These are phyloP conservation scores for Myotis planiceps DNA, from an alignment of 2,797 vertebrate genomes.

Conservation along the genomic window DNA sequence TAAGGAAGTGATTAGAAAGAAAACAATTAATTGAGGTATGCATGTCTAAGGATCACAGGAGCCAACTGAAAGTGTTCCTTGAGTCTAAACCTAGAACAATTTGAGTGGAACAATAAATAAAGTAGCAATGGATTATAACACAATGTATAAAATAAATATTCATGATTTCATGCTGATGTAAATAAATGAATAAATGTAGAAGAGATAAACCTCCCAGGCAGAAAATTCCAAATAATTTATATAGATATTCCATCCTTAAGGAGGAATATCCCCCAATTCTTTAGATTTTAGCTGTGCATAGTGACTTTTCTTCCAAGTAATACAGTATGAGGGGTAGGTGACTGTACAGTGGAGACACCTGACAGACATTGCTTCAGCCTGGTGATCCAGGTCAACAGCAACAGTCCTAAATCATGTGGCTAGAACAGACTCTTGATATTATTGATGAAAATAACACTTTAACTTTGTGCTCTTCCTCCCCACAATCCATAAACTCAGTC, in stretches of 20 bases:
- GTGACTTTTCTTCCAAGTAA: neutral
- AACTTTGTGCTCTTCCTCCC: neutral
- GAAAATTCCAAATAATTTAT: neutral
- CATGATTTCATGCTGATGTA: neutral
- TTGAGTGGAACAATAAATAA: neutral
- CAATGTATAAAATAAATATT: neutral
- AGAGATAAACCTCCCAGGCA: neutral
- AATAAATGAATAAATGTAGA: neutral
- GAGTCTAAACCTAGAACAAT: neutral
- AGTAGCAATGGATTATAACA: neutral
- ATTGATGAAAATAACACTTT: neutral
- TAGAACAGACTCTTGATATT: neutral
- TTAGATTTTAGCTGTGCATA: neutral
- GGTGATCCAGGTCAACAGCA: neutral
- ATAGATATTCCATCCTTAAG: neutral
- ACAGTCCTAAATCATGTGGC: neutral
- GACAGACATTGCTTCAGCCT: neutral
- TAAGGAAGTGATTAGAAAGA: neutral
- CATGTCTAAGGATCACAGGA: neutral
- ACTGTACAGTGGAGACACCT: neutral
- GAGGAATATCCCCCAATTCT: neutral
- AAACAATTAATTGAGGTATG: neutral
- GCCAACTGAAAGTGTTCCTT: neutral
- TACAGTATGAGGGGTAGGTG: accelerated
- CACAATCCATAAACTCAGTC: neutral